Evolutionary conservation across 1,140 invertebrate species (phyloP).

Genomic region (Leptonema lineaticorne): DNA sequence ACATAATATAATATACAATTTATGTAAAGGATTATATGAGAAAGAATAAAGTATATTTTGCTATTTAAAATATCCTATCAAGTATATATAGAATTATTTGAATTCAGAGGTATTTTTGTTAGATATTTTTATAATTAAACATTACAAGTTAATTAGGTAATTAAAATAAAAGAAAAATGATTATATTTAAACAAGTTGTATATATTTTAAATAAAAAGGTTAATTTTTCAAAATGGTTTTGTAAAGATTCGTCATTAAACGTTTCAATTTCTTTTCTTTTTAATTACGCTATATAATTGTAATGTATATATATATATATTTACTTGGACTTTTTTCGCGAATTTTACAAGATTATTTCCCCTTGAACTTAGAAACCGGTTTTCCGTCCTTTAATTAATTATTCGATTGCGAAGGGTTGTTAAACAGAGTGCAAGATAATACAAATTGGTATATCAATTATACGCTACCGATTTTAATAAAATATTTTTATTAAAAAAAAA

Average conservation of each 20-base stretch:
- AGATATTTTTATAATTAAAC: no score
- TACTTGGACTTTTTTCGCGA: no score
- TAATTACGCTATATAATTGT: no score
- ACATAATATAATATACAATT: no score
- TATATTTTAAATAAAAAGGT: no score
- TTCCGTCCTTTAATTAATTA: not conserved
- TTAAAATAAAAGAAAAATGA: not conserved
- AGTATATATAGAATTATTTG: not conserved
- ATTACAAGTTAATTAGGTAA: not conserved
- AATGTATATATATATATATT: no score
- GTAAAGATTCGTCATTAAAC: not conserved
- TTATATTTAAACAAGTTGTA: not conserved
- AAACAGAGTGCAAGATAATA: not conserved
- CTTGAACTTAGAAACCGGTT: not conserved
- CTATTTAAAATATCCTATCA: no score
- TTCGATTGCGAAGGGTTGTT: not conserved
- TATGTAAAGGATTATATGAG: no score
- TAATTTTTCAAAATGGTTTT: not conserved
- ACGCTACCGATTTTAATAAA: not conserved
- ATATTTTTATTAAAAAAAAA: no score
- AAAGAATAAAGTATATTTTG: no score
- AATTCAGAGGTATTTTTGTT: no score
- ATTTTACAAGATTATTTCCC: no score
- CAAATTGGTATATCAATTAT: not conserved
- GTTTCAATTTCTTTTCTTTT: not conserved